Conservation (phyloP, 2,113 vertebrate genomes). For the Vidua chalybeata region DNA sequence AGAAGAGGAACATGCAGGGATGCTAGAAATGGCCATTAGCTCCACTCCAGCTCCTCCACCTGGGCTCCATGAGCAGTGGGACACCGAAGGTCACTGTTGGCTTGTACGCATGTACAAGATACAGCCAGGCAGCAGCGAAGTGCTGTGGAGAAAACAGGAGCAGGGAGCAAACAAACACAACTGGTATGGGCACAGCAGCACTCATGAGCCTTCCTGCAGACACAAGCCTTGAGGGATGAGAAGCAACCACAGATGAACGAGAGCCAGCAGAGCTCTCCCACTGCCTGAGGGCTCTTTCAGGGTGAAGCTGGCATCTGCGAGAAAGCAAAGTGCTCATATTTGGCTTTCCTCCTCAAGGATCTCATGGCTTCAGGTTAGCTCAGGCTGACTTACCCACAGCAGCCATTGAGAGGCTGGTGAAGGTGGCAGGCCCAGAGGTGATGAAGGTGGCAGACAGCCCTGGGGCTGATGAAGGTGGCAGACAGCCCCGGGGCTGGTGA, state of each 20-base stretch:
- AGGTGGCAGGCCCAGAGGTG: not conserved
- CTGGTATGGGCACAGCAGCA: not conserved
- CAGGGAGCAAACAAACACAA: not conserved
- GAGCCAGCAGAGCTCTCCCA: not conserved
- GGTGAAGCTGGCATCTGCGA: not conserved
- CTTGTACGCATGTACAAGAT: accelerated
- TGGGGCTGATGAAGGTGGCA: not conserved
- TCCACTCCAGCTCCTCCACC: not conserved
- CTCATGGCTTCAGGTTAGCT: not conserved
- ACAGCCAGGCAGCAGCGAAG: not conserved
- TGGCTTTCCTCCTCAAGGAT: not conserved
- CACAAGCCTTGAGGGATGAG: not conserved
- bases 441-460: not conserved
- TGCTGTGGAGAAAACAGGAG: not conserved
- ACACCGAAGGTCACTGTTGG: not conserved
- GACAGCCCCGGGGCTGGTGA: not conserved
- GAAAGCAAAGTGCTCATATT: not conserved
- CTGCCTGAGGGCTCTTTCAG: not conserved
- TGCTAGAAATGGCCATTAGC: not conserved
- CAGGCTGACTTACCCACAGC: not conserved
- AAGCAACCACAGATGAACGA: not conserved
- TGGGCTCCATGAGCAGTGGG: not conserved
- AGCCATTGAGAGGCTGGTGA: not conserved
- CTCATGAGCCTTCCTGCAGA: not conserved
- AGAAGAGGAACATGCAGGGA: not conserved